These are phyloP conservation scores for Thunnus albacares DNA, from an alignment of 2,797 vertebrate genomes.

Conservation along the genomic window DNA sequence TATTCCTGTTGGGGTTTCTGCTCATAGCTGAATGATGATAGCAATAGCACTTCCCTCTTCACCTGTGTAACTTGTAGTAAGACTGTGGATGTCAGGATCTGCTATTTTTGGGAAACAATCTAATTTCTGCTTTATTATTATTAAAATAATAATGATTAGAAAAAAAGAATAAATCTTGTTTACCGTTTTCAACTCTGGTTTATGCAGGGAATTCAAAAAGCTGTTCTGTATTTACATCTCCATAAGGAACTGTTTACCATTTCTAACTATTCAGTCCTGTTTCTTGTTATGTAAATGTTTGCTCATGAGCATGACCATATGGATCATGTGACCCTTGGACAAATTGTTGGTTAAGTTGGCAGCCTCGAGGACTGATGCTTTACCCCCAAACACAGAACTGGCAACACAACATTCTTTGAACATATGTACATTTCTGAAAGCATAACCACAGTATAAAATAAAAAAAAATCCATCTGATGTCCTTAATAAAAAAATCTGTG, in stretches of 20 bases:
- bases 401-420: constrained; percentile 39
- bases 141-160: background rate
- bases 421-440: constrained; percentile 23
- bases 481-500: constrained; percentile 35
- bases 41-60: constrained; percentile 29
- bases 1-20: constrained; percentile 20
- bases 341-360: constrained; percentile 56
- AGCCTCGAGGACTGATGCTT: constrained; percentile 28
- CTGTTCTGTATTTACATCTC: constrained; percentile 53
- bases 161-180: background rate
- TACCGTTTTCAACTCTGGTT: constrained; percentile 28
- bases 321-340: constrained; percentile 60
- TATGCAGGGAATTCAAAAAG: constrained; percentile 19
- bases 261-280: constrained; percentile 59
- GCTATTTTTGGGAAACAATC: background rate
- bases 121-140: too few relatives aligned
- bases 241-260: constrained; percentile 63
- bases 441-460: constrained; percentile 14
- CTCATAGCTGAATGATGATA: constrained; percentile 52
- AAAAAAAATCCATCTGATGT: constrained; percentile 15
- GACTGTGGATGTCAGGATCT: background rate
- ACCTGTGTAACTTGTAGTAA: constrained; percentile 38
- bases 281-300: constrained; percentile 77
- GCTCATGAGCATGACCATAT: constrained; percentile 58
- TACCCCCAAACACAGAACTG: constrained; percentile 25